Percentiles rank a stretch among this genome's conserved stretches.
These are phyloP conservation scores for Cydia splendana DNA, from an alignment of 1,140 invertebrate species.

Conservation along the genomic window DNA sequence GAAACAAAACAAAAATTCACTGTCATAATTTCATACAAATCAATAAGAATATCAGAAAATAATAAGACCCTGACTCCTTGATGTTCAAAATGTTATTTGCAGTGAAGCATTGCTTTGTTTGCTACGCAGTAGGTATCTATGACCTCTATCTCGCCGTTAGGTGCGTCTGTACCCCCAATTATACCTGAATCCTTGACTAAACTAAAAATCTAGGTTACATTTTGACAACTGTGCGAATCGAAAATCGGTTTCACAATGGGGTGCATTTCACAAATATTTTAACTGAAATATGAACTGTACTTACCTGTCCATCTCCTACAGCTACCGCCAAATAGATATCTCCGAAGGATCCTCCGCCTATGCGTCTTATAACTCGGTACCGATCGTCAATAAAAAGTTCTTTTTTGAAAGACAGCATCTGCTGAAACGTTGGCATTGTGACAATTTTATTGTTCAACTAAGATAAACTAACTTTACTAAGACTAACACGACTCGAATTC, in stretches of 20 bases:
- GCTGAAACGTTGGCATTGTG: conserved; percentile 53
- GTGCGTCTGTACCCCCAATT: conserved; percentile 11
- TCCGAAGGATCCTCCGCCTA: conserved; percentile 98
- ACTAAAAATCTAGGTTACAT: conserved; percentile 29
- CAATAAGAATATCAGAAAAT: background rate
- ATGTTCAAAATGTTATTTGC: background rate
- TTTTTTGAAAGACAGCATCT: conserved; percentile 45
- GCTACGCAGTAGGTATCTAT: conserved; percentile 15
- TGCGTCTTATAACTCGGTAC: conserved; percentile 97
- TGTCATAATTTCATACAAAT: background rate
- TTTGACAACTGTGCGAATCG: conserved; percentile 28
- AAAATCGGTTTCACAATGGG: conserved; percentile 10
- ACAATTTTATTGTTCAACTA: conserved; percentile 34
- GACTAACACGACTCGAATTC: conserved; percentile 45
- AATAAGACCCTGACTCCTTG: background rate
- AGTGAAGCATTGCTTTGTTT: conserved; percentile 4
- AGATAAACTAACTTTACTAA: conserved; percentile 45
- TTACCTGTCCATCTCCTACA: conserved; percentile 95
- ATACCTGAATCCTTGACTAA: conserved; percentile 26
- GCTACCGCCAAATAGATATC: conserved; percentile 99
- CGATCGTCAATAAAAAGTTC: conserved; percentile 87
- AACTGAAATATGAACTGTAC: conserved; percentile 34
- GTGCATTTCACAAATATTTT: conserved; percentile 18
- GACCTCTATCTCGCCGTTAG: conserved; percentile 1
- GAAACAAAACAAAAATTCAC: background rate